Conservation (phyloP, 2,797 vertebrate genomes). For the Cirrhinus mrigala region DNA sequence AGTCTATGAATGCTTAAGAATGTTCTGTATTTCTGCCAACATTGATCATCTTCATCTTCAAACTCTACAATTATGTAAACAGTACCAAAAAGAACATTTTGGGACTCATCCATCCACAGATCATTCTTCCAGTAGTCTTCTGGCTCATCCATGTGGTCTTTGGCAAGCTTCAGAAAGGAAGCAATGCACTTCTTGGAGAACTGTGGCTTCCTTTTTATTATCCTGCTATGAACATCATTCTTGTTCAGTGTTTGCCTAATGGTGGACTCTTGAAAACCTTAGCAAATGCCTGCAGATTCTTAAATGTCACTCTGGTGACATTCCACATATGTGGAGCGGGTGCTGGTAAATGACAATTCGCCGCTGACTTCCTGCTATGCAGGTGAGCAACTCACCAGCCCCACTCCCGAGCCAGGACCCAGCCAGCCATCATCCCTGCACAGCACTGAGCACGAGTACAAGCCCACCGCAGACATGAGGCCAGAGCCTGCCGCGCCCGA, state of each 20-base stretch:
- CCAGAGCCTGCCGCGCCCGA: too few relatives aligned
- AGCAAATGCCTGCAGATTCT: not conserved
- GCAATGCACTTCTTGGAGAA: conserved; percentile 3
- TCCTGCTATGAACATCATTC: not conserved
- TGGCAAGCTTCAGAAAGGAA: not conserved
- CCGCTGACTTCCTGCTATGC: too few relatives aligned
- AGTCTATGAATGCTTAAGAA: not conserved
- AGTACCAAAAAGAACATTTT: not conserved
- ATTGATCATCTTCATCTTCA: not conserved
- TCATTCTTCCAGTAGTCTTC: not conserved
- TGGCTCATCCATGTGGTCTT: not conserved
- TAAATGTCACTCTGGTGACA: not conserved
- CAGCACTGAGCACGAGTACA: too few relatives aligned
- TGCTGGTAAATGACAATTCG: too few relatives aligned
- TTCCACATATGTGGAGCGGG: too few relatives aligned
- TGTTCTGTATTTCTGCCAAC: not conserved
- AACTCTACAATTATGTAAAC: not conserved
- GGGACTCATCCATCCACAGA: not conserved
- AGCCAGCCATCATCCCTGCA: too few relatives aligned
- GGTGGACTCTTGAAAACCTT: not conserved
- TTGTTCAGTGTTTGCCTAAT: not conserved
- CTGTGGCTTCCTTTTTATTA: not conserved
- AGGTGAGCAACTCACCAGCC: too few relatives aligned
- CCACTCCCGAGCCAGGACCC: too few relatives aligned
- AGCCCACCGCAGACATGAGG: too few relatives aligned